Evolutionary conservation across 2,888 invertebrate species (phyloP).

Genomic region (Augochlorella aurata): DNA sequence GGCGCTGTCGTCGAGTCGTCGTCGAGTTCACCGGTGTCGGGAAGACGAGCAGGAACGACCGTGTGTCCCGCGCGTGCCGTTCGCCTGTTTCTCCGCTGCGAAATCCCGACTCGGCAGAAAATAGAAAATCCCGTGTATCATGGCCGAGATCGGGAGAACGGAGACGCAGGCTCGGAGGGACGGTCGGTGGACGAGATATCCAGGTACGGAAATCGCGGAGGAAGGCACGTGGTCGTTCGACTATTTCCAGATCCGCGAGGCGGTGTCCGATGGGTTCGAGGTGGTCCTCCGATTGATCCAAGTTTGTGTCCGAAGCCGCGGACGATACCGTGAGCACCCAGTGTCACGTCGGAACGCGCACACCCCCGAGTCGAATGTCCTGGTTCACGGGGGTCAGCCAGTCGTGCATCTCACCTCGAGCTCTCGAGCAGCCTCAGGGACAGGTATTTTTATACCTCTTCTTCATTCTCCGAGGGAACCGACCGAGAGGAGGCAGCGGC

Average conservation of each 20-base stretch:
- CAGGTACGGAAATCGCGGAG: slow-evolving; percentile 27
- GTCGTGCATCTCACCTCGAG: slow-evolving; percentile 67
- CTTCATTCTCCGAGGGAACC: slow-evolving; percentile 66
- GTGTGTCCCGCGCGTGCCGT: slow-evolving; percentile 5
- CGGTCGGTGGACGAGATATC: not conserved
- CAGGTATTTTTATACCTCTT: slow-evolving; percentile 72
- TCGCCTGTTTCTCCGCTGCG: slow-evolving; percentile 37
- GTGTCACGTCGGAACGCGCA: slow-evolving; percentile 34
- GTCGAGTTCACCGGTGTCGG: slow-evolving; percentile 18
- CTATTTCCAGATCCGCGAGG: slow-evolving; percentile 26
- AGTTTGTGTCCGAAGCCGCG: not conserved
- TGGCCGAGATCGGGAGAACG: slow-evolving; percentile 27
- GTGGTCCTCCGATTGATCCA: slow-evolving; percentile 10
- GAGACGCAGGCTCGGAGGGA: not conserved
- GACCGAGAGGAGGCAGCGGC: slow-evolving; percentile 22
- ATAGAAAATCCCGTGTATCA: slow-evolving; percentile 22
- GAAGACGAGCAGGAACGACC: not conserved
- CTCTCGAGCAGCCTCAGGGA: slow-evolving; percentile 52
- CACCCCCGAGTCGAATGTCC: slow-evolving; percentile 57
- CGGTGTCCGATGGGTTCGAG: not conserved
- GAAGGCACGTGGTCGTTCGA: slow-evolving; percentile 65
- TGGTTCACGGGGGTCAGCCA: slow-evolving; percentile 56
- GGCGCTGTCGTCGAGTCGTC: too few species aligned
- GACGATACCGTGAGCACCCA: not conserved
- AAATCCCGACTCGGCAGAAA: slow-evolving; percentile 15